Conservation (phyloP, 2,888 invertebrate species). For the Chymomyza procnemis region DNA sequence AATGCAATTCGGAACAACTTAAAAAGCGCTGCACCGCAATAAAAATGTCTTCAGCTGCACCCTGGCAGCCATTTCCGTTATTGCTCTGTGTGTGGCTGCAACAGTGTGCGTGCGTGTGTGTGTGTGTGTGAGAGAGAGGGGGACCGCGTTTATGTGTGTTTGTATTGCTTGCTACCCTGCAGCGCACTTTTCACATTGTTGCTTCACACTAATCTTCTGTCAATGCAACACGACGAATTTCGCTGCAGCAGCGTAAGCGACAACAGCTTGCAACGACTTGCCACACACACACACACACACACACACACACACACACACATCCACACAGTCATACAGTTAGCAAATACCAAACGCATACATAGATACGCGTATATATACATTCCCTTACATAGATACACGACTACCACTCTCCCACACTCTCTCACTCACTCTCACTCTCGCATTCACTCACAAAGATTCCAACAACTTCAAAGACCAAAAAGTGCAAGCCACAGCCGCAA, state of each 20-base stretch:
- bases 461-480: conserved; percentile 68
- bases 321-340: neutral
- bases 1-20: conserved; percentile 75
- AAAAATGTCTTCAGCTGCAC: conserved; percentile 64
- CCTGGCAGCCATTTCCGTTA: conserved; percentile 56
- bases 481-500: conserved; percentile 73
- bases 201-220: conserved; percentile 73
- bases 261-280: conserved; percentile 66
- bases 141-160: conserved; percentile 16
- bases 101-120: neutral
- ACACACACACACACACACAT: conserved; percentile 15
- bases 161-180: conserved; percentile 48
- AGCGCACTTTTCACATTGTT: conserved; percentile 74
- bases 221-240: conserved; percentile 61
- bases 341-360: neutral
- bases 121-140: conserved; percentile 16
- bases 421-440: conserved; percentile 1
- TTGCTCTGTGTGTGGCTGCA: conserved; percentile 10
- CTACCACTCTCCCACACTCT: too few relatives aligned
- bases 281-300: conserved; percentile 12
- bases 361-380: conserved; percentile 16
- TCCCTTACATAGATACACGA: neutral
- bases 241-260: conserved; percentile 54
- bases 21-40: conserved; percentile 71
- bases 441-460: conserved; percentile 30